Conservation (phyloP, 2,797 vertebrate species). For the Morelia viridis region DNA sequence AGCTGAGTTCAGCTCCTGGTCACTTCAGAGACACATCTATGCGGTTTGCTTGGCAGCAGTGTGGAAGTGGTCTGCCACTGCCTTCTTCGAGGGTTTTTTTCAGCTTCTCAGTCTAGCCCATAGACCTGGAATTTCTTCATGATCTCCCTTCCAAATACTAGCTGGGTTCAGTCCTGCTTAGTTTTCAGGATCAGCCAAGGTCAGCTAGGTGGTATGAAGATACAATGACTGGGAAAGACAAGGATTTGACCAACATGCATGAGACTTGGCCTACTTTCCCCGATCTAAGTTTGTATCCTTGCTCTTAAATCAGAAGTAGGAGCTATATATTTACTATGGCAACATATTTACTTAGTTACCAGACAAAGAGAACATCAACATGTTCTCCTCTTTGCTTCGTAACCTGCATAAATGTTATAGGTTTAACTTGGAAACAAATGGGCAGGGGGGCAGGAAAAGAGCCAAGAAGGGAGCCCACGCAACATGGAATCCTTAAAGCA, state of each 20-base stretch:
- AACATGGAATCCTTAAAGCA: not conserved
- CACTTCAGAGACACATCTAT: not conserved
- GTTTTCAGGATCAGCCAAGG: not conserved
- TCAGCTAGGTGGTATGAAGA: not conserved
- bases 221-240: not conserved
- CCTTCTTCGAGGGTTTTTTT: not conserved
- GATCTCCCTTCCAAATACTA: not conserved
- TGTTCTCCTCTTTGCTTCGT: not conserved
- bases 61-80: not conserved
- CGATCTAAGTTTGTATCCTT: not conserved
- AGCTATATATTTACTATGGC: not conserved
- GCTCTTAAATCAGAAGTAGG: not conserved
- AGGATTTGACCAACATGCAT: not conserved
- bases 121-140: not conserved
- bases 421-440: not conserved
- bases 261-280: not conserved
- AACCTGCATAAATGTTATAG: not conserved
- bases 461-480: not conserved
- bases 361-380: not conserved
- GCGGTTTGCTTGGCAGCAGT: not conserved
- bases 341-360: not conserved
- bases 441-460: not conserved
- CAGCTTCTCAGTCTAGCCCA: not conserved
- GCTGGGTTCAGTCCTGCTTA: not conserved
- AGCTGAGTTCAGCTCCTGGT: not conserved